These are phyloP conservation scores for Mohoua ochrocephala DNA, from an alignment of 2,113 vertebrate species.

Conservation along the genomic window DNA sequence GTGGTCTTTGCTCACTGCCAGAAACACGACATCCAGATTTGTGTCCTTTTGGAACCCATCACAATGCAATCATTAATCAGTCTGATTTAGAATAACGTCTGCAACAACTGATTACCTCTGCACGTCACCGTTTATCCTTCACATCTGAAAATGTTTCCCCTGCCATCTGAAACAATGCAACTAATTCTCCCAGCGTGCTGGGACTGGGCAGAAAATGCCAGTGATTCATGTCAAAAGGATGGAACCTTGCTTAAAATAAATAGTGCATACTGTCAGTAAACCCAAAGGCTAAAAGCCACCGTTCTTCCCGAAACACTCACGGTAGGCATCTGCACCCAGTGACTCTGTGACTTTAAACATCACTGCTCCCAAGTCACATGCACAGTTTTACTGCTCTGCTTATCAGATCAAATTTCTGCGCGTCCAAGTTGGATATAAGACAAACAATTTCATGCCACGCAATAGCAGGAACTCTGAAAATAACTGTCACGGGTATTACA, in stretches of 20 bases:
- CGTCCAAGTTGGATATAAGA: neutral
- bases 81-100: conserved; percentile 11
- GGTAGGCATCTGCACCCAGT: neutral
- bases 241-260: neutral
- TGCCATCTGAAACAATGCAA: conserved; percentile 11
- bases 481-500: neutral
- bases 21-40: neutral
- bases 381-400: neutral
- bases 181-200: neutral
- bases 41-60: neutral
- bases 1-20: neutral
- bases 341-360: neutral
- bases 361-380: neutral
- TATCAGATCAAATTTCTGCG: neutral
- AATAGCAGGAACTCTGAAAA: neutral
- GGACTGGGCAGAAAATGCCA: neutral
- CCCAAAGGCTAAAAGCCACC: neutral
- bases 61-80: conserved; percentile 27
- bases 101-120: conserved; percentile 10
- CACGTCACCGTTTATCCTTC: neutral
- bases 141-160: conserved; percentile 6
- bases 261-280: neutral
- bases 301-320: neutral
- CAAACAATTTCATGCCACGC: neutral
- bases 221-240: neutral